Base-by-base conservation (phyloP, 2,888 invertebrate genomes). In the Labia minor region DNA sequence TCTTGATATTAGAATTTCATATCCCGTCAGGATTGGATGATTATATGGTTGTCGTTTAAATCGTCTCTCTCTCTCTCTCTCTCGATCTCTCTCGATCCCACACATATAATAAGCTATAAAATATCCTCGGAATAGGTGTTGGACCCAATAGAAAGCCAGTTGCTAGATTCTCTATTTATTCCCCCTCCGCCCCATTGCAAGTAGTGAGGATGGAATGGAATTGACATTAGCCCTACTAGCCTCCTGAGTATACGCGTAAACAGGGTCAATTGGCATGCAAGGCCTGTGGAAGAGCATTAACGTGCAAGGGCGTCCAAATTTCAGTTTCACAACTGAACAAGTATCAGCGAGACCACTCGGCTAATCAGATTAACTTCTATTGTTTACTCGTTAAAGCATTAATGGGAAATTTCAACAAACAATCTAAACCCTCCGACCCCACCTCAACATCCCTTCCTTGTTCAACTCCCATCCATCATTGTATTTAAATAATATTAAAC, bases 341-440 rank as follows among this genome's bases (percentile, higher is more conserved):
- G 49, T 49, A 11, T 14, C n/a, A 49, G 49, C 49, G 14, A 11
- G 14, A 8, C 14, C 49, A 3, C 49, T 49, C 49, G 14, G 14
- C 49, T 49, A 49, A 49, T 49, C 49, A 49, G 14, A 49, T 49
- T 10, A 49, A 49, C 49, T 49, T 49, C 49, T 49, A 49, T 49
- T 49, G 49, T 49, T 49, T 49, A 49, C 49, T 49, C 49, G 49
- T 49, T 49, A 49, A 49, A 49, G 49, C 49, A 49, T n/a, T 49
- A 49, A 49, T 49, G 16, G 49, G 2, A 49, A 49, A 16, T 49
- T 49, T 49, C 49, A 49, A 49, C 49, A 49, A 49, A 16, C 49
- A 49, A n/a, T n/a, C n/a, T n/a, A n/a, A n/a, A n/a, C n/a, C n/a
- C n/a, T n/a, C n/a, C n/a, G n/a, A n/a, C n/a, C n/a, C n/a, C n/a